Conservation (phyloP, 2,113 vertebrate genomes). For the Turnix velox region DNA sequence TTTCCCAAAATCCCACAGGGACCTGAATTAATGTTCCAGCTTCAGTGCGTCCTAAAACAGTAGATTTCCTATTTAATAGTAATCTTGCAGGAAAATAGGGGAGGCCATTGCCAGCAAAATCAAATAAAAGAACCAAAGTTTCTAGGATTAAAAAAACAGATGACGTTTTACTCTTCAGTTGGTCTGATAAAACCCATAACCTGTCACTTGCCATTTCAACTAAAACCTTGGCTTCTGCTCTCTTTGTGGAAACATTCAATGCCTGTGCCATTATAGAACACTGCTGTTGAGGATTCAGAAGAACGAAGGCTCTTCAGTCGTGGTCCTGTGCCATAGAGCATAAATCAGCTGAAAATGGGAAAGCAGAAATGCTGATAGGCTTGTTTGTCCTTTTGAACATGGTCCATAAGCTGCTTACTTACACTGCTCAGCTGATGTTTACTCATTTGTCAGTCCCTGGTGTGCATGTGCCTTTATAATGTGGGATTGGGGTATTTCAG, state of each 20-base stretch:
- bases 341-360: neutral
- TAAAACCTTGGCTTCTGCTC: neutral
- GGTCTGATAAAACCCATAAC: neutral
- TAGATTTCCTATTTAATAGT: neutral
- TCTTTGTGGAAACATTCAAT: conserved; percentile 23
- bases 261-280: neutral
- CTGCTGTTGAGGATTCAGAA: neutral
- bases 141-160: neutral
- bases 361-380: neutral
- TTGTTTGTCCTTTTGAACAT: neutral
- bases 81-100: neutral
- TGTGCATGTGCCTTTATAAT: neutral
- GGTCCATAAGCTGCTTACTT: neutral
- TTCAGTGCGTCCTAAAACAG: neutral
- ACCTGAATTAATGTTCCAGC: conserved; percentile 33
- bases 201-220: neutral
- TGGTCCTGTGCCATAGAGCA: neutral
- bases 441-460: neutral
- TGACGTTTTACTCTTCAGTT: neutral
- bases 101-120: neutral
- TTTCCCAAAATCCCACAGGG: conserved; percentile 53
- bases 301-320: neutral
- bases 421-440: neutral
- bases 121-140: neutral
- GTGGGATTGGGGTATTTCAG: neutral